Percentiles rank a stretch among this genome's conserved stretches.
Conservation (phyloP, 2,113 vertebrate species). For the Gorsachius goisagi region DNA sequence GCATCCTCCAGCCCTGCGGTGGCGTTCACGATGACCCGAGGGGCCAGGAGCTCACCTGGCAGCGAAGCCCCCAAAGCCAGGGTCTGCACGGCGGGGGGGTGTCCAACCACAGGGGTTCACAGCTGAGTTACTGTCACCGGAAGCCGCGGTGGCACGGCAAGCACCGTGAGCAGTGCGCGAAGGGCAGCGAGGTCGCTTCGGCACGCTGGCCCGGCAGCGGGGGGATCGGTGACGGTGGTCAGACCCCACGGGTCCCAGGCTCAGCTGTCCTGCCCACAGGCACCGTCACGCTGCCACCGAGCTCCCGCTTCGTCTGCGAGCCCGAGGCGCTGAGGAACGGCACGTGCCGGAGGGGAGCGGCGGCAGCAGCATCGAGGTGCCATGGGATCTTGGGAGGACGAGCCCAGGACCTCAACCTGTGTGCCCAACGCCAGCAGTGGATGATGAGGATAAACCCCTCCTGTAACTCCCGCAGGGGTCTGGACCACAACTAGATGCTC, state of each 20-base stretch:
- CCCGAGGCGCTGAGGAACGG: rapidly evolving
- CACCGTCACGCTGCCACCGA: rapidly evolving
- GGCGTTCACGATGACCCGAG: background rate
- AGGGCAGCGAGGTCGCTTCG: background rate
- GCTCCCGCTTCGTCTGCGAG: background rate
- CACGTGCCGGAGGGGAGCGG: too few species aligned
- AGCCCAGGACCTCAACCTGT: background rate
- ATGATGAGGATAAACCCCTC: too few species aligned
- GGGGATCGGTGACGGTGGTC: background rate
- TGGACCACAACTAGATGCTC: background rate
- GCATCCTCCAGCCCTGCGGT: background rate
- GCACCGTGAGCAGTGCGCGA: rapidly evolving
- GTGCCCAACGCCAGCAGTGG: background rate
- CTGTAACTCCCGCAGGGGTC: background rate
- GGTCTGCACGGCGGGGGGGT: background rate
- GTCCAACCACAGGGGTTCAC: too few species aligned
- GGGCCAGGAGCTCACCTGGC: background rate
- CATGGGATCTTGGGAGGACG: background rate
- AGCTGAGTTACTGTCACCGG: too few species aligned
- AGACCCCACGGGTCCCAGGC: background rate
- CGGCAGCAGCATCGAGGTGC: background rate
- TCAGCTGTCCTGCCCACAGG: too few species aligned
- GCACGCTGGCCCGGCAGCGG: background rate
- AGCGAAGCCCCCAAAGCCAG: background rate
- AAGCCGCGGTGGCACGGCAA: background rate